Evolutionary conservation across 2,113 vertebrate genomes (phyloP), one percentile per base, ranked within the genome.

Genomic region (Bos indicus): DNA sequence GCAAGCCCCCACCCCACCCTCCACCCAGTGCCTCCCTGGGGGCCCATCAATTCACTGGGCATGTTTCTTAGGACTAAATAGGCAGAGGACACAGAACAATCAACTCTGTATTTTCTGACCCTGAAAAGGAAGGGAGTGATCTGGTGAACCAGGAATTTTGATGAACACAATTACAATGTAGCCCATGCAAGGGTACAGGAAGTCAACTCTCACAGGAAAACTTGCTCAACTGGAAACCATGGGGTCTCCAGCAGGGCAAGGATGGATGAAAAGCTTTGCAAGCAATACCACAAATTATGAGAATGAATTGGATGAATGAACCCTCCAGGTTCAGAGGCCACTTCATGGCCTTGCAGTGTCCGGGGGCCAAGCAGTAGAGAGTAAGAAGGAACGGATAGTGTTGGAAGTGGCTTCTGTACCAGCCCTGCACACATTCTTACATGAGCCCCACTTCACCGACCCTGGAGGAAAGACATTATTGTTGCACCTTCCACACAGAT

Each of bases 141-240:
- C 96, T 98, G 82, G 94, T 14, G 77, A 80, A 48, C 67, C 83
- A 96, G 83, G 95, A 97, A 95, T 96, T 96, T 96, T 91, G 97
- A 97, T 96, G 54, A 97, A 86, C 89, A 78, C 67, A 86, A 90
- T 96, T 93, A 96, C 83, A 94, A 51, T 13, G 87, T 36, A 40
- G 86, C n/a, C 60, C 51, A 43, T 60, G 48, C 77, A 82, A 83
- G 86, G 46, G 40, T 8, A 67, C 87, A 93, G 98, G 94, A 97
- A 97, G 74, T 90, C 33, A 88, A 15, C 62, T 64, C 81, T 74
- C 80, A 33, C 30, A 28, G 60, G 33, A 56, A 87, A 93, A 90
- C 60, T 17, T 6, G 33, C 82, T 85, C 52, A 40, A 51, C 88
- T 91, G 62, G 40, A 91, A 97, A 88, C 91, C 25, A 90, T 0